These are phyloP conservation scores for Prorops nasuta DNA, from an alignment of 1,140 invertebrate genomes.

Conservation along the genomic window DNA sequence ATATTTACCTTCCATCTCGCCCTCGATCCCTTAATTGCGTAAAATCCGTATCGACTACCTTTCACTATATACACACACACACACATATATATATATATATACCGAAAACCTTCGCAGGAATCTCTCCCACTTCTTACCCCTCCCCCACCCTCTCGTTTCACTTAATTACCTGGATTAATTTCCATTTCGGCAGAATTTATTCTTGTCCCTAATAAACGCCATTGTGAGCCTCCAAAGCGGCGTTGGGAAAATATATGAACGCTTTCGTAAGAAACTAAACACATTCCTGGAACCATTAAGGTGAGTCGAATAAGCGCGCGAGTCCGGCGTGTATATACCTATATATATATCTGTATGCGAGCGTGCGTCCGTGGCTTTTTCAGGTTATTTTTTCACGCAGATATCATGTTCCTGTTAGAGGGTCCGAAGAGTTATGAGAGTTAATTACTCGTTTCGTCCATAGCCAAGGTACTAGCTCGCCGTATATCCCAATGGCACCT, in stretches of 20 bases:
- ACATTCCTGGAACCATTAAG: conserved; percentile 35
- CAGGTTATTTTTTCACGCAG: too few relatives aligned
- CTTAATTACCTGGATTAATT: too few relatives aligned
- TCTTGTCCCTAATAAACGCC: too few relatives aligned
- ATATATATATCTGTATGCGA: too few relatives aligned
- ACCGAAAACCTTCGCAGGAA: too few relatives aligned
- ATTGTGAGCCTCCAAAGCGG: not conserved
- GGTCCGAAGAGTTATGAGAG: conserved; percentile 38
- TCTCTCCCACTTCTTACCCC: too few relatives aligned
- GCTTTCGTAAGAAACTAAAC: not conserved
- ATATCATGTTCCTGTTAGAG: conserved; percentile 28
- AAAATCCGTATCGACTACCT: conserved; percentile 17
- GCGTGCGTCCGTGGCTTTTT: too few relatives aligned
- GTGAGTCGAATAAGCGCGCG: too few relatives aligned
- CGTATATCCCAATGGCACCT: conserved; percentile 43
- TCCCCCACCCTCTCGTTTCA: too few relatives aligned
- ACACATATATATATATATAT: not conserved
- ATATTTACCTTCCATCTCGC: conserved; percentile 14
- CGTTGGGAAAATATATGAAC: not conserved
- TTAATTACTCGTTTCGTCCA: conserved; percentile 45
- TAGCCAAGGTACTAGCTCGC: conserved; percentile 30
- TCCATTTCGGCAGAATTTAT: too few relatives aligned
- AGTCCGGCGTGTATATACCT: conserved; percentile 17
- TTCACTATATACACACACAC: not conserved
- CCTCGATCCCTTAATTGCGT: too few relatives aligned